Conservation (phyloP, 2,797 vertebrate species). For the Sebastes minor region DNA sequence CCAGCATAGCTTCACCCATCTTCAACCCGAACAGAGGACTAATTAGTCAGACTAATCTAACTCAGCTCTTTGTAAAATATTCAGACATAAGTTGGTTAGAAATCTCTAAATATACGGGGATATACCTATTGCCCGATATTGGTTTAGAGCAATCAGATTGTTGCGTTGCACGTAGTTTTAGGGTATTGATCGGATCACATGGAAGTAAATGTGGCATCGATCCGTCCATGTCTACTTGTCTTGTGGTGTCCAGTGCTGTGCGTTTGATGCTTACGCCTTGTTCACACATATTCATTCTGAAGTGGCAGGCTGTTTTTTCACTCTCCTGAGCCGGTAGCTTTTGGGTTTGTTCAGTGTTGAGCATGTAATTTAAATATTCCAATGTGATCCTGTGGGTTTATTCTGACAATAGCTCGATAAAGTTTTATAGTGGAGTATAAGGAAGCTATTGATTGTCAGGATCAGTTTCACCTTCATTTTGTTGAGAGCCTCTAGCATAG, state of each 20-base stretch:
- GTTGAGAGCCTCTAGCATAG: neutral
- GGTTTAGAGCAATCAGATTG: too few species aligned
- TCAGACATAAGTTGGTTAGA: neutral
- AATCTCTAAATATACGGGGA: neutral
- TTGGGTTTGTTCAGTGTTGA: neutral
- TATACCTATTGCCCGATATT: too few species aligned
- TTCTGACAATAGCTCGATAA: neutral
- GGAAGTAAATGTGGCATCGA: too few species aligned
- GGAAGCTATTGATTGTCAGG: neutral
- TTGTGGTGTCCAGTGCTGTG: neutral
- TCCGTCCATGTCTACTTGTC: neutral
- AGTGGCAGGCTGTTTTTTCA: neutral
- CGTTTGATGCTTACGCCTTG: neutral
- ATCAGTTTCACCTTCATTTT: neutral
- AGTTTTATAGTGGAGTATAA: neutral
- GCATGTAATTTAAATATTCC: neutral
- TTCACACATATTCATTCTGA: neutral
- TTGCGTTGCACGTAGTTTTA: too few species aligned
- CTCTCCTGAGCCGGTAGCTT: neutral
- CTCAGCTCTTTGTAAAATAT: neutral
- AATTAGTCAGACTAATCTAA: too few species aligned
- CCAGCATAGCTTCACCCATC: too few species aligned
- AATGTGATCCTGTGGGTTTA: neutral
- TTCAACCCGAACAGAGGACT: too few species aligned
- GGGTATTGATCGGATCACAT: too few species aligned